Conservation (phyloP, 2,113 vertebrate species). For the Copsychus sechellarum region DNA sequence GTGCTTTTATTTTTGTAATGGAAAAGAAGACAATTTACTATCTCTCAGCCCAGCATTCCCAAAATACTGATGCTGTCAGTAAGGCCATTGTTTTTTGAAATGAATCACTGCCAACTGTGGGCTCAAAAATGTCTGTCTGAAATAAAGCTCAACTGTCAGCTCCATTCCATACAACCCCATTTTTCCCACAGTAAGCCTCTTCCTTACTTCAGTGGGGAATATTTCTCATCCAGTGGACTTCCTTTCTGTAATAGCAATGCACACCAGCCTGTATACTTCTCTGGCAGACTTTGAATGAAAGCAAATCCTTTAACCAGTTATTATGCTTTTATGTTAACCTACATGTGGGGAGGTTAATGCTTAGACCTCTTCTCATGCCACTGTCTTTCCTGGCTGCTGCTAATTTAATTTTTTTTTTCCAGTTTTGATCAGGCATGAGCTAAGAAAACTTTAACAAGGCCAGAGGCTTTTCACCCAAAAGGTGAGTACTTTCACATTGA, state of each 20-base stretch:
- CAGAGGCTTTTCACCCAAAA: not conserved
- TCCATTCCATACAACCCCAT: not conserved
- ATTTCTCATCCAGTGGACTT: not conserved
- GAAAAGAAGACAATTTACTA: not conserved
- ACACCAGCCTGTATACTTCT: not conserved
- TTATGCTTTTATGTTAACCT: not conserved
- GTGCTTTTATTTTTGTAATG: not conserved
- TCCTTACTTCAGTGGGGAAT: not conserved
- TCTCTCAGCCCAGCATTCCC: not conserved
- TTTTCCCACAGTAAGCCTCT: constrained; percentile 10
- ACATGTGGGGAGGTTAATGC: not conserved
- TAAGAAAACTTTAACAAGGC: not conserved
- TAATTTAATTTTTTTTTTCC: not conserved
- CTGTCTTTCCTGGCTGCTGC: not conserved
- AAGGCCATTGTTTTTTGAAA: constrained; percentile 20
- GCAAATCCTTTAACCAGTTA: not conserved
- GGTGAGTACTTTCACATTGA: constrained; percentile 1
- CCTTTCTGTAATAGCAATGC: not conserved
- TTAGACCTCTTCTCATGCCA: not conserved
- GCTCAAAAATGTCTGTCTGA: constrained; percentile 22
- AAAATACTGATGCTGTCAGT: constrained; percentile 9
- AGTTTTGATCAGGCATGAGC: constrained; percentile 9
- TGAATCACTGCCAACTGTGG: not conserved
- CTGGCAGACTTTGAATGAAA: not conserved
- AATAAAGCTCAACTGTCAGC: constrained; percentile 12